Evolutionary conservation across 92 coral and sea anemone genomes (phyloP).

Genomic region (Phenganax marumi): DNA sequence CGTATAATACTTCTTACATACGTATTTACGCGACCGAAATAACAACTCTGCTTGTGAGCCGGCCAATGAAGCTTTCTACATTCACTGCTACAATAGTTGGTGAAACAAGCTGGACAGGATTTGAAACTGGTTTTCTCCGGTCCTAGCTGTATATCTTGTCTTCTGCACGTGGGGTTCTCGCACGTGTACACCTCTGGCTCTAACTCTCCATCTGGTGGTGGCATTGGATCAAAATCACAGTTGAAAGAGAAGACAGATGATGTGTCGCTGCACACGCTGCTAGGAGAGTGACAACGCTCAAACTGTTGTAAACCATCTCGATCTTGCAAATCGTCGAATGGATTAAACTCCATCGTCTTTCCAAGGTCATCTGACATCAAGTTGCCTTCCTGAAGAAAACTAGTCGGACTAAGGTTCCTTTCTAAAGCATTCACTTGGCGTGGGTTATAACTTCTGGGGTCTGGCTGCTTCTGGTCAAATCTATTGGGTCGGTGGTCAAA

Average conservation of each 20-base stretch:
- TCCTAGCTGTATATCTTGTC: slow-evolving; percentile 72
- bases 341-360: slow-evolving; percentile 30
- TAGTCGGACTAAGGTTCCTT: slow-evolving; percentile 12
- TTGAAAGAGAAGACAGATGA: slow-evolving; percentile 36
- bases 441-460: neutral
- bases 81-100: slow-evolving; percentile 82
- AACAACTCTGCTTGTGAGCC: slow-evolving; percentile 89
- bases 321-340: slow-evolving; percentile 22
- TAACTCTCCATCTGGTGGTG: slow-evolving; percentile 17
- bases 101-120: slow-evolving; percentile 93
- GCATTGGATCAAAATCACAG: slow-evolving; percentile 41
- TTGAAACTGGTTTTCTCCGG: slow-evolving; percentile 84
- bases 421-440: neutral
- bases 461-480: neutral
- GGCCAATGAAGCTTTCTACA: slow-evolving; percentile 96
- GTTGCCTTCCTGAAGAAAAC: slow-evolving; percentile 11
- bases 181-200: slow-evolving; percentile 62
- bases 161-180: slow-evolving; percentile 68
- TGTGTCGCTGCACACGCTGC: slow-evolving; percentile 31
- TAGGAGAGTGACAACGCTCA: slow-evolving; percentile 36
- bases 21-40: slow-evolving; percentile 93
- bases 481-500: neutral
- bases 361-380: neutral
- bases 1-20: slow-evolving; percentile 87
- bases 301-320: slow-evolving; percentile 8